Evolutionary conservation across 2,797 vertebrate species (phyloP).

Genomic region (Enteromius mattozi): DNA sequence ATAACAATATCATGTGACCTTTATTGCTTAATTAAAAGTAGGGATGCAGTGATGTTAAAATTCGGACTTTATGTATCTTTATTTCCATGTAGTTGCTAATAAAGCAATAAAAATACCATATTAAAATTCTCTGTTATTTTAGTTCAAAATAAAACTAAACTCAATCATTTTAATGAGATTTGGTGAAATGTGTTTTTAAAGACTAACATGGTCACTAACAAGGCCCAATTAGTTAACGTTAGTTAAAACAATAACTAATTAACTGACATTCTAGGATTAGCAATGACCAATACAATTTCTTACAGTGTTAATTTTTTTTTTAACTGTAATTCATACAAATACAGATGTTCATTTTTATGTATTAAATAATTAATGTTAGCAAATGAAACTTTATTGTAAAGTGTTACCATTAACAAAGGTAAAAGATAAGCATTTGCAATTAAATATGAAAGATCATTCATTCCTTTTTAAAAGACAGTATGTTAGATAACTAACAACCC

Average conservation of each 20-base stretch:
- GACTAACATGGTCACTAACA: too few species aligned
- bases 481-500: slow-evolving; percentile 28
- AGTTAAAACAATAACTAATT: not conserved
- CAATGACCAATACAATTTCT: not conserved
- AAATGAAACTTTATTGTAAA: not conserved
- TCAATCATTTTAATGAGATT: not conserved
- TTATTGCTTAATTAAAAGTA: not conserved
- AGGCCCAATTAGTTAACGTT: not conserved
- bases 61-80: not conserved
- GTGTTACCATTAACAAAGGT: not conserved
- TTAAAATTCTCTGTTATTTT: not conserved
- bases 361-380: not conserved
- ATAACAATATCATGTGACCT: not conserved
- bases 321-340: not conserved
- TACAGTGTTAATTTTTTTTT: not conserved
- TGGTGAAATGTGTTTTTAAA: not conserved
- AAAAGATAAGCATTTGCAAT: not conserved
- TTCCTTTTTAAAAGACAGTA: not conserved
- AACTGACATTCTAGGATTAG: not conserved
- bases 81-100: not conserved
- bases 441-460: not conserved
- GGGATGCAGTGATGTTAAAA: not conserved
- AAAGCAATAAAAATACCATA: not conserved
- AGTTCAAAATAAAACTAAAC: not conserved
- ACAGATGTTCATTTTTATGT: not conserved